Base-by-base conservation (phyloP, 2,113 vertebrate genomes). In the Geococcyx californianus region DNA sequence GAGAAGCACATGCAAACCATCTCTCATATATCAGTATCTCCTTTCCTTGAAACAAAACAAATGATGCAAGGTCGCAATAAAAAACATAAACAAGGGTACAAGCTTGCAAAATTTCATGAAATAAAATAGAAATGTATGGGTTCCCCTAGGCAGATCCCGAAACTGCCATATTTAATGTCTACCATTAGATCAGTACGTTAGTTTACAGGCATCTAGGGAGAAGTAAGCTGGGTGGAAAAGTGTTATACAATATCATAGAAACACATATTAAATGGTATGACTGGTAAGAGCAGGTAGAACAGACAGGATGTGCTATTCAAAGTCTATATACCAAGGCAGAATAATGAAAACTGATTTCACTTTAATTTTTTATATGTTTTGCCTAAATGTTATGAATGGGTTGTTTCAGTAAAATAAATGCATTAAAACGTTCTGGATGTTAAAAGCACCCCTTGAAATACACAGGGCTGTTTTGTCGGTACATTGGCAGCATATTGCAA, bases 101-200 rank as follows among this genome's bases (percentile, higher is more conserved):
- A 85, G 81, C 78, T 87, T 76, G 33, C 40, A 79, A 76, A 93
- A 23, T 51, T 66, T 91, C 25, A 36, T 91, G 93, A 94, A 93
- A 95, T 93, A 80, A 90, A 95, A 77, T 25, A 80, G 29, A 83
- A 94, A 74, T 90, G 16, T 89, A 58, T 91, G 75, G 95, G 42
- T 70, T 94, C 72, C 63, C 51, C 31, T 63, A 80, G 84, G 79
- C 62, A 91, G 45, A 55, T 91, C 75, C 51, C 55, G 75, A 88
- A 29, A 86, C 44, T 91, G 29, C 89, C 72, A 19, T 80, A 77
- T 88, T 83, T 94, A 90, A 63, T 63, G 55, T n/a, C 72, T 77
- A 6, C 74, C 33, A 21, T 93, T 90, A 88, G 84, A 80, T 87
- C 70, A 85, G 59, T 55, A 15, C n/a, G 34, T 79, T 79, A 62